These are phyloP conservation scores for Panagrolaimus sp. DNA, from an alignment of 1,140 invertebrate genomes.

Conservation along the genomic window DNA sequence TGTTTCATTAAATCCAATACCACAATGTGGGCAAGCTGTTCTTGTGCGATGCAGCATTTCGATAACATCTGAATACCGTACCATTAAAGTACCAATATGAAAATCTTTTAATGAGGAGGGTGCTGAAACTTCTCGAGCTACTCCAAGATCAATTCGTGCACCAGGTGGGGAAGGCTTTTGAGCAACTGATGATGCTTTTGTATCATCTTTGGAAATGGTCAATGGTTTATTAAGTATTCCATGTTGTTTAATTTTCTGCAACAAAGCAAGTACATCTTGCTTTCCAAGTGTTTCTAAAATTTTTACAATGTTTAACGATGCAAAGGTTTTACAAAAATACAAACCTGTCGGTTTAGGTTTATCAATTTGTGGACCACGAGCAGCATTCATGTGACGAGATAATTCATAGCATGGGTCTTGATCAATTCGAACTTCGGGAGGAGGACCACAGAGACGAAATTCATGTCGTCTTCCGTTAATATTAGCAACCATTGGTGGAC, in stretches of 20 bases:
- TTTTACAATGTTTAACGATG: too few relatives aligned
- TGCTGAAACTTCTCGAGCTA: background rate
- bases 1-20: conserved; percentile 41
- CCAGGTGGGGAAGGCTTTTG: background rate
- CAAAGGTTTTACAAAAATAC: background rate
- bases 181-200: conserved; percentile 16
- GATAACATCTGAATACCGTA: conserved; percentile 43
- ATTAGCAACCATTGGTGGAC: conserved; percentile 76
- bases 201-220: conserved; percentile 16
- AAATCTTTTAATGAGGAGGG: background rate
- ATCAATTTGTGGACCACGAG: conserved; percentile 17
- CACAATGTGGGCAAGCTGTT: conserved; percentile 44
- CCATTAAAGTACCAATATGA: background rate
- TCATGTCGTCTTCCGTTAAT: conserved; percentile 75
- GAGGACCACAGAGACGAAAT: conserved; percentile 74
- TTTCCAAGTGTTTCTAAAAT: background rate
- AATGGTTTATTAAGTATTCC: conserved; percentile 18
- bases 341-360: conserved; percentile 23
- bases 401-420: conserved; percentile 58
- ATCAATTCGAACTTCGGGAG: conserved; percentile 68
- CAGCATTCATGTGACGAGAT: conserved; percentile 44
- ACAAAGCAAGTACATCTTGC: conserved; percentile 9
- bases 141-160: conserved; percentile 23
- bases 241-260: conserved; percentile 31
- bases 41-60: conserved; percentile 36